Percentiles rank a stretch among this genome's conserved stretches.
Conservation (phyloP, 2,888 invertebrate species). For the Ischnura elegans region DNA sequence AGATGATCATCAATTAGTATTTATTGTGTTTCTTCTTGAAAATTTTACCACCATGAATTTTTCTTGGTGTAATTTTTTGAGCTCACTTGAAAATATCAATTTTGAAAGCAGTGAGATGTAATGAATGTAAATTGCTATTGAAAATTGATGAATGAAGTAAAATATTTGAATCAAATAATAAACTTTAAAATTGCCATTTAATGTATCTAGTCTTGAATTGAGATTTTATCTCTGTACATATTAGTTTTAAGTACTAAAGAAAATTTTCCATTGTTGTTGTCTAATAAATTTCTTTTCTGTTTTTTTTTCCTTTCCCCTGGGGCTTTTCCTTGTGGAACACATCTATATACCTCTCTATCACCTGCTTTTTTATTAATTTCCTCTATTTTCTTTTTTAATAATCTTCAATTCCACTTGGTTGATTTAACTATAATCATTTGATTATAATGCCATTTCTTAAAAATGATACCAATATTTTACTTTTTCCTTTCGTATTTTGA, state of each 20-base stretch:
- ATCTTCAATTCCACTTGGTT: neutral
- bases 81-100: neutral
- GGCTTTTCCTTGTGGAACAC: neutral
- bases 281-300: neutral
- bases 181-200: neutral
- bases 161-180: neutral
- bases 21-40: neutral
- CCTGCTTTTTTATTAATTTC: neutral
- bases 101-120: neutral
- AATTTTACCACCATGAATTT: neutral
- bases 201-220: neutral
- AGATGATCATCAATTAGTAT: neutral
- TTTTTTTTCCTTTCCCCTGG: neutral
- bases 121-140: too few species aligned
- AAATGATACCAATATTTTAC: neutral
- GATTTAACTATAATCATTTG: too few species aligned
- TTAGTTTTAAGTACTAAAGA: neutral
- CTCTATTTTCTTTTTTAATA: neutral
- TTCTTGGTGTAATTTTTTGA: neutral
- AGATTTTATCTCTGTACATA: neutral
- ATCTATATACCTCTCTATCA: neutral
- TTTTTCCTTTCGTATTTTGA: neutral
- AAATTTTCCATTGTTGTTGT: neutral
- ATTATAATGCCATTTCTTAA: constrained; percentile 1
- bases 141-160: neutral